Percentiles rank a stretch among this genome's conserved stretches.
These are phyloP conservation scores for Sinocyclocheilus rhinocerous DNA, from an alignment of 2,113 vertebrate genomes.

Conservation along the genomic window DNA sequence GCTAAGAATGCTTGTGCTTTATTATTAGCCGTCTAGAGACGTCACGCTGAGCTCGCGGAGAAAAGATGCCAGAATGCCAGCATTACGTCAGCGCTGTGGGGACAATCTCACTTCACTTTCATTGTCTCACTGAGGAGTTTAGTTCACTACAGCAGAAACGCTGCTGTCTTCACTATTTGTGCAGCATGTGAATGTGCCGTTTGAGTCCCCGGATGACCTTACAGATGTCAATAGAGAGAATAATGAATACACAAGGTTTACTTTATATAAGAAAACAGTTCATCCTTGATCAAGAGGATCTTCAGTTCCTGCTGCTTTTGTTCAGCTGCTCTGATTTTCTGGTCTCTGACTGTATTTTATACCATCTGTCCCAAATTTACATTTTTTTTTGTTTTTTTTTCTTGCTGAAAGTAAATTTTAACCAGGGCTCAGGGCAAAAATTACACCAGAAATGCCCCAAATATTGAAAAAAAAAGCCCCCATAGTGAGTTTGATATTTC, in stretches of 20 bases:
- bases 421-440: neutral
- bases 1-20: neutral
- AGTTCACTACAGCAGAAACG: neutral
- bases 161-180: neutral
- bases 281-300: neutral
- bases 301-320: neutral
- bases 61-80: neutral
- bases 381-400: neutral
- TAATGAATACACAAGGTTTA: no score
- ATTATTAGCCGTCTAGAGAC: neutral
- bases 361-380: neutral
- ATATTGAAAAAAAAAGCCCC: neutral
- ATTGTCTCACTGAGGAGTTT: neutral
- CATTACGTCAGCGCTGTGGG: neutral
- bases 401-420: neutral
- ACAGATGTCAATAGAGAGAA: neutral
- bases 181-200: neutral
- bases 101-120: neutral
- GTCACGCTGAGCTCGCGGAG: neutral
- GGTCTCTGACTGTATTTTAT: neutral
- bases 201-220: neutral
- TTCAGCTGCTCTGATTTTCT: neutral
- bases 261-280: neutral
- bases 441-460: neutral
- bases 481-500: neutral